Evolutionary conservation across 2,797 vertebrate genomes (phyloP), one percentile per base, ranked within the genome.

Genomic region (Tangara arthus): DNA sequence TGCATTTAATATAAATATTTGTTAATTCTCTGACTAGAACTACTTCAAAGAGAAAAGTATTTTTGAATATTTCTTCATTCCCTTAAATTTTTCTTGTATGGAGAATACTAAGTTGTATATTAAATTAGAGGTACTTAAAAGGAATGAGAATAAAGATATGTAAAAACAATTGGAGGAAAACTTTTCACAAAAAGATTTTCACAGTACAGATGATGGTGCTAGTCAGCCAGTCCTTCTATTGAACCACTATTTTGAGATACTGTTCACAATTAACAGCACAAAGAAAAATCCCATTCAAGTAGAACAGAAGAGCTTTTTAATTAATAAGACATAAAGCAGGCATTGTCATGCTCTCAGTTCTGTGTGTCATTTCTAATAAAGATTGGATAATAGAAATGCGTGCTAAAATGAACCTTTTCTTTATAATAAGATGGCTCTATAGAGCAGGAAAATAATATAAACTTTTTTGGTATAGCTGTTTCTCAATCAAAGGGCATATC

Each of bases 401-500:
- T 87, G 13, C 5, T 87, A 80, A 85, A 68, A 64, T 2, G 47
- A 68, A 55, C 32, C 3, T 84, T 94, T 88, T 82, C 52, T 87
- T 89, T 87, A 68, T 32, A 87, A 50, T 53, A 82, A 75, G 37
- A 71, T 83, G 12, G 7, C 17, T 83, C 10, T 66, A 41, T 57
- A 83, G 8, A 72, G 30, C 17, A 84, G 49, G n/a, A 88, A 84
- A 93, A 94, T 88, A 86, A 9, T 65, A 75, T 11, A 46, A 91
- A 61, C 4, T 4, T 71, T 77, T 80, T 85, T 79, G 15, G 41
- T 83, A 66, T 94, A 50, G 9, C 59, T 93, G 11, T 91, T 96
- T 85, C 82, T 93, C 49, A 95, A 1, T 95, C 85, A 95, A 90
- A 91, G 39, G 59, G 8, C 79, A 37, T 96, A 97, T 96, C 94